Evolutionary conservation across 1,140 invertebrate species (phyloP).

Genomic region (Drosophila jambulina): DNA sequence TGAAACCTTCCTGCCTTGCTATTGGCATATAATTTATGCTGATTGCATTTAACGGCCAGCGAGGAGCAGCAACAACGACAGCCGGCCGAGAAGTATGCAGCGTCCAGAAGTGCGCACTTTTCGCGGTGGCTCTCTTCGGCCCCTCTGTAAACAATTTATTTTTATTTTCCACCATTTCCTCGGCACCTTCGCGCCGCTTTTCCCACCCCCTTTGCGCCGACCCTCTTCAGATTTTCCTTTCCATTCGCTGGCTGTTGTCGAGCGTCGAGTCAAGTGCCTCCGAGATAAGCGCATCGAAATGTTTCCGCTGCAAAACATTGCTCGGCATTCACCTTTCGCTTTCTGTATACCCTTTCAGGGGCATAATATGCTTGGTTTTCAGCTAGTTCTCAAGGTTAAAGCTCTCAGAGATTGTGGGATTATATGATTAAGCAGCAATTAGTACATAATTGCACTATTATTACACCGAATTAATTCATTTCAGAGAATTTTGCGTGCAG

Average conservation of each 20-base stretch:
- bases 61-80: slow-evolving; percentile 18
- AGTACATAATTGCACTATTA: neutral
- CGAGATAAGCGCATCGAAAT: slow-evolving; percentile 74
- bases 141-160: slow-evolving; percentile 66
- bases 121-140: slow-evolving; percentile 52
- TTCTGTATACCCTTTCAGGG: neutral
- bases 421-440: neutral
- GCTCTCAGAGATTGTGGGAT: neutral
- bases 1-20: slow-evolving; percentile 40
- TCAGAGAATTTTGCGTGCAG: neutral
- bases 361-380: neutral
- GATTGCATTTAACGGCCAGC: slow-evolving; percentile 78
- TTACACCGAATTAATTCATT: neutral
- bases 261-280: slow-evolving; percentile 65
- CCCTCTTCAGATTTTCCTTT: slow-evolving; percentile 18
- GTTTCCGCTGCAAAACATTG: slow-evolving; percentile 62
- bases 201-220: neutral
- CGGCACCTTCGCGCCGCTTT: slow-evolving; percentile 34
- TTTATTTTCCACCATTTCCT: slow-evolving; percentile 59
- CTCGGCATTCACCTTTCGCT: slow-evolving; percentile 13
- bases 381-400: neutral
- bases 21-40: slow-evolving; percentile 79
- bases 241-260: slow-evolving; percentile 39
- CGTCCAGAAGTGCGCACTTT: slow-evolving; percentile 65
- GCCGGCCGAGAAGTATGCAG: slow-evolving; percentile 57